Percentiles rank a stretch among this genome's conserved stretches.
Evolutionary conservation across 2,888 invertebrate genomes (phyloP).

Genomic region (Drosophila anceps): DNA sequence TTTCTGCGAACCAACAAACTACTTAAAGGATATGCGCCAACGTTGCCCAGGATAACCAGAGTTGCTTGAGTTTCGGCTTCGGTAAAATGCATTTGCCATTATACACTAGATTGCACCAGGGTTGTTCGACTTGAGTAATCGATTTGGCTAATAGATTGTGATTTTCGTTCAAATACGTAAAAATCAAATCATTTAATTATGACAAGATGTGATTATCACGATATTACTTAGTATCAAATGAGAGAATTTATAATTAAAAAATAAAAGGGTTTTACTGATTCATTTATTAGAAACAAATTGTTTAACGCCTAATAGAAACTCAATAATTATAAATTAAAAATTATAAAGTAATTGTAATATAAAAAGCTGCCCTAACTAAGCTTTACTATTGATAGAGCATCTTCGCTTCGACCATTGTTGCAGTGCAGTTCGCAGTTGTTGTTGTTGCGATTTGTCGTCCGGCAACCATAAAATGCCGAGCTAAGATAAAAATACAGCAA

Average conservation of each 20-base stretch:
- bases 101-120: constrained; percentile 1
- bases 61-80: constrained; percentile 35
- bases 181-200: no score
- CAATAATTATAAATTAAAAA: no score
- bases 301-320: no score
- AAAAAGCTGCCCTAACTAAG: not conserved
- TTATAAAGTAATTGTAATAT: not conserved
- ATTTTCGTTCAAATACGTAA: no score
- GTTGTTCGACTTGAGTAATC: no score
- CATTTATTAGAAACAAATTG: no score
- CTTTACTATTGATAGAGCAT: constrained; percentile 42
- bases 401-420: constrained; percentile 11
- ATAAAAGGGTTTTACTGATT: no score
- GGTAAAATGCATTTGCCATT: constrained; percentile 53
- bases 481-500: constrained; percentile 74
- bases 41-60: constrained; percentile 37
- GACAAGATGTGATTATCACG: no score
- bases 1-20: constrained; percentile 74
- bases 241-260: no score
- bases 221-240: no score
- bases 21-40: constrained; percentile 67
- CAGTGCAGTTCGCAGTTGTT: constrained; percentile 34
- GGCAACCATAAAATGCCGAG: constrained; percentile 63
- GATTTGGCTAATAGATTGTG: not conserved
- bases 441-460: constrained; percentile 49